A percentile compares a stretch with the other conserved stretches of the same genome.
Evolutionary conservation across 2,888 invertebrate species (phyloP).

Genomic region (Rhingia campestris): DNA sequence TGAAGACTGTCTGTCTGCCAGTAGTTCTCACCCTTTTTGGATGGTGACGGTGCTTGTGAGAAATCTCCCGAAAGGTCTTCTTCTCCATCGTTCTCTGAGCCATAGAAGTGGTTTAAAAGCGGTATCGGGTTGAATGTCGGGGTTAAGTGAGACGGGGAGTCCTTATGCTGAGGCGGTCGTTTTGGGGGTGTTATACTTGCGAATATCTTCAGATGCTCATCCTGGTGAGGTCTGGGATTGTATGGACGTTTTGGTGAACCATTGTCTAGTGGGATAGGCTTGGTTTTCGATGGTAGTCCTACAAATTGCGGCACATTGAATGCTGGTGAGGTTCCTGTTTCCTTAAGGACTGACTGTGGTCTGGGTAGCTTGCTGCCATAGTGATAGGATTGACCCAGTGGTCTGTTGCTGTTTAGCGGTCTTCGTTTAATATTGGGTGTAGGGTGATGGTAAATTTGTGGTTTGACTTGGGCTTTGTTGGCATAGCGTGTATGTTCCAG

Average conservation of each 20-base stretch:
- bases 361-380: conserved; percentile 3
- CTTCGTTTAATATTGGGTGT: not conserved
- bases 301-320: conserved; percentile 20
- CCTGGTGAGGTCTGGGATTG: not conserved
- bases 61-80: conserved; percentile 31
- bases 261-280: conserved; percentile 19
- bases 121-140: conserved; percentile 18
- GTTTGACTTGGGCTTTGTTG: not conserved
- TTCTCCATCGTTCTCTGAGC: conserved; percentile 72
- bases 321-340: not conserved
- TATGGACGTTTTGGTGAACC: not conserved
- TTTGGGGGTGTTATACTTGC: not conserved
- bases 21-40: conserved; percentile 1
- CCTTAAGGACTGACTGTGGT: not conserved
- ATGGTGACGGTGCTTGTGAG: conserved; percentile 17
- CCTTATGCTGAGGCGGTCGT: not conserved
- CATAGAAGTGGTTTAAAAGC: conserved; percentile 37
- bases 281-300: not conserved
- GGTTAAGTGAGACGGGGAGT: not conserved
- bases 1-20: conserved; percentile 17
- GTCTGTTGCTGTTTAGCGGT: not conserved
- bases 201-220: conserved; percentile 35
- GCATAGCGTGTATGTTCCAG: not conserved
- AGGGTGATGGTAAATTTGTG: not conserved
- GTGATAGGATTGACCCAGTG: conserved; percentile 7